A percentile compares a stretch with the other conserved stretches of the same genome.
Conservation (phyloP, 2,797 vertebrate species). For the Hypotaenidia philippensis region DNA sequence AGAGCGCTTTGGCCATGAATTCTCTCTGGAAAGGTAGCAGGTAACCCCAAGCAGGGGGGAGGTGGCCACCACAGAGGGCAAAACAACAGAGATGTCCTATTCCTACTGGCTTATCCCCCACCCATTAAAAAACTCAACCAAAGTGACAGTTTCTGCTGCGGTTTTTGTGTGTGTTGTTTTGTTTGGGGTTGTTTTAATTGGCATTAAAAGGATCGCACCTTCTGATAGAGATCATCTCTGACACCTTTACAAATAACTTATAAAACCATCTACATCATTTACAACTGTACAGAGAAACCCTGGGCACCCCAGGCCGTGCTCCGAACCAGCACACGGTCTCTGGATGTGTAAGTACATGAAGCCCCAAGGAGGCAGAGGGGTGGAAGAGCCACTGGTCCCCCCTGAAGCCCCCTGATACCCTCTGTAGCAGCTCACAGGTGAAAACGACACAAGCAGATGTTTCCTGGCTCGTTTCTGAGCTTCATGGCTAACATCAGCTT, state of each 20-base stretch:
- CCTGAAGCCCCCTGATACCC: neutral
- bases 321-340: accelerated
- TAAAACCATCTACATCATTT: conserved; percentile 38
- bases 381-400: neutral
- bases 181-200: neutral
- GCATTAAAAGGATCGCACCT: neutral
- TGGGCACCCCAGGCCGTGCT: neutral
- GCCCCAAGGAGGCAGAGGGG: neutral
- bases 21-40: neutral
- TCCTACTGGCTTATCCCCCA: neutral
- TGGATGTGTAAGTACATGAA: neutral
- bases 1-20: neutral
- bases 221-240: neutral
- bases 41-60: neutral
- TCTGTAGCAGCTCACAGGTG: neutral
- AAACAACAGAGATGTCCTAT: neutral
- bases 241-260: conserved; percentile 71
- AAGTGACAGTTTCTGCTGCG: neutral
- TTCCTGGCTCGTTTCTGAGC: neutral
- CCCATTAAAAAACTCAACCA: neutral
- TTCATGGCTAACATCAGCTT: neutral
- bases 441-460: neutral
- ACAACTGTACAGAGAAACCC: conserved; percentile 29
- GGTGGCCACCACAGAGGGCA: neutral
- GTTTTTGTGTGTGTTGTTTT: no score